Conservation (phyloP, 2,888 invertebrate genomes). For the Ophion ventricosus region DNA sequence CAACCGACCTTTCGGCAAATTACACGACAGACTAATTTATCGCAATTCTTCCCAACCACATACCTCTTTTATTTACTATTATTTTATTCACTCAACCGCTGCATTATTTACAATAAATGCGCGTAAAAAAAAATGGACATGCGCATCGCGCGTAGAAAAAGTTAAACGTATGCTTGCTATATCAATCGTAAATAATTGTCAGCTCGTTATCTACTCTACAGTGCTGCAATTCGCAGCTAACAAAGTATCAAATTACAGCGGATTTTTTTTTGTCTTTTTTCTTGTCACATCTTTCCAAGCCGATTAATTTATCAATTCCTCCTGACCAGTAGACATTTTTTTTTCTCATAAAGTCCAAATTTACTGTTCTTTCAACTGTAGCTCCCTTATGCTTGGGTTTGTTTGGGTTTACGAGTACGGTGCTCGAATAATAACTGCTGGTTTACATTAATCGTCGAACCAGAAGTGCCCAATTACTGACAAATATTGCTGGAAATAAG, state of each 20-base stretch:
- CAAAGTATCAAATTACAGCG: background rate
- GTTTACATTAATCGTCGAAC: too few species aligned
- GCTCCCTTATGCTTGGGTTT: background rate
- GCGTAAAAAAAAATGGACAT: background rate
- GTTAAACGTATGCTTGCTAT: background rate
- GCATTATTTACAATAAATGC: background rate
- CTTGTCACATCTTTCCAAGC: background rate
- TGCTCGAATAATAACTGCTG: too few species aligned
- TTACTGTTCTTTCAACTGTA: background rate
- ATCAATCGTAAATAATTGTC: background rate
- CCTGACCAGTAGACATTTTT: background rate
- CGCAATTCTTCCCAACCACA: slow-evolving; percentile 16
- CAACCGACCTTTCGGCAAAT: slow-evolving; percentile 47
- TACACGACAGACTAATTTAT: slow-evolving; percentile 46
- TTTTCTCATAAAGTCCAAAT: background rate
- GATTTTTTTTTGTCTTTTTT: background rate
- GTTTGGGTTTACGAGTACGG: background rate
- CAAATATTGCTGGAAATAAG: background rate
- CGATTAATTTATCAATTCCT: background rate
- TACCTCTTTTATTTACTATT: slow-evolving; percentile 25
- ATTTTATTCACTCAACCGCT: slow-evolving; percentile 27
- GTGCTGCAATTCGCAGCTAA: background rate
- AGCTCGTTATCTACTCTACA: slow-evolving; percentile 17
- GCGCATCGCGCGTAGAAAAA: background rate
- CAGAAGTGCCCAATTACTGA: too few species aligned